phyloP scores from a whole-genome alignment of 2,888 invertebrate species.

The Lasiommata megera region DNA sequence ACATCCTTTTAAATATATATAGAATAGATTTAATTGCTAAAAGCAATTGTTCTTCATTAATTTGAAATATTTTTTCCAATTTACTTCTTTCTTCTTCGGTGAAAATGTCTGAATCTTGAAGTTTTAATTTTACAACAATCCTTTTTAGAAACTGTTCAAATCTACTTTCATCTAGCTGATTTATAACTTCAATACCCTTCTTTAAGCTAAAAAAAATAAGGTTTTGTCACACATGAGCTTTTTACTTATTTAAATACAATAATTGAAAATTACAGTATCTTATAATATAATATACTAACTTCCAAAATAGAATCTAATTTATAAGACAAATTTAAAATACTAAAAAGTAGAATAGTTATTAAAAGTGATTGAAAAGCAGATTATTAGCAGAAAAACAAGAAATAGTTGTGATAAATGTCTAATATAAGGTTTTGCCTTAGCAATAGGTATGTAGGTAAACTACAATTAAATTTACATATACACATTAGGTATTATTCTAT shows the following conservation, averaged over 20 bases:
- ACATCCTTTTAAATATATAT: slow-evolving; percentile 60
- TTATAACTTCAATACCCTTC: slow-evolving; percentile 58
- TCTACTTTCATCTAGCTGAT: slow-evolving; percentile 58
- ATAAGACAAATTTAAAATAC: no score
- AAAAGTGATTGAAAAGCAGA: no score
- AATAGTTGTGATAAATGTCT: no score
- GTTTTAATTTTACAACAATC: slow-evolving; percentile 59
- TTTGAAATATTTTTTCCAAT: slow-evolving; percentile 61
- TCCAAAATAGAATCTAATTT: no score
- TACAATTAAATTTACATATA: neutral
- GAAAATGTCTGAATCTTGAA: slow-evolving; percentile 61
- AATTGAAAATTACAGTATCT: no score
- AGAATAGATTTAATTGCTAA: slow-evolving; percentile 61
- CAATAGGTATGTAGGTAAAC: no score
- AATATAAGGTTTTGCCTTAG: no score
- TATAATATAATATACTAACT: no score
- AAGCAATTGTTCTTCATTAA: slow-evolving; percentile 52
- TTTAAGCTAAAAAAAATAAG: slow-evolving; percentile 45
- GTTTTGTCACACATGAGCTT: neutral
- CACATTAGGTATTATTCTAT: no score
- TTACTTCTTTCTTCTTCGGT: slow-evolving; percentile 61
- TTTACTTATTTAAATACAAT: neutral
- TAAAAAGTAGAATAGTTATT: no score
- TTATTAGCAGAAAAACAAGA: no score
- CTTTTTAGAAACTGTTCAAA: slow-evolving; percentile 68